A percentile compares a stretch with the other conserved stretches of the same genome.
phyloP scores from a whole-genome alignment of 2,888 invertebrate species.

The Liopterus haemorrhoidalis region DNA sequence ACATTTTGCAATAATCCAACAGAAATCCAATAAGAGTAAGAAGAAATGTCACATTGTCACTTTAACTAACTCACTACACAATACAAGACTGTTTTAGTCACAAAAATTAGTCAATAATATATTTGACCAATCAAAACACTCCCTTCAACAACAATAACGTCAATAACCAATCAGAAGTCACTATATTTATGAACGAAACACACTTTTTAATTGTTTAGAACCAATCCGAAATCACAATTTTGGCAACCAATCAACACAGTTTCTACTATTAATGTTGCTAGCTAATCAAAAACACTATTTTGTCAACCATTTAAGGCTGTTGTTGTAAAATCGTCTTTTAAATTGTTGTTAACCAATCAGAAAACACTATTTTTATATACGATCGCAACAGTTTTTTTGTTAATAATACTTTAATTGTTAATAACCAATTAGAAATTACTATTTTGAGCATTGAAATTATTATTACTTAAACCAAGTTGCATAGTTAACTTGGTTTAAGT shows the following conservation, averaged over 20 bases:
- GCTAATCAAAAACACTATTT: no score
- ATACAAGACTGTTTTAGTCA: no score
- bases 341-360: background rate
- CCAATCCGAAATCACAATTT: no score
- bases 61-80: no score
- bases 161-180: background rate
- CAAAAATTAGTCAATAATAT: background rate
- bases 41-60: no score
- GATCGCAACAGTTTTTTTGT: background rate
- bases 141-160: background rate
- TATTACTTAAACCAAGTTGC: background rate
- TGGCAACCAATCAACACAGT: no score
- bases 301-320: no score
- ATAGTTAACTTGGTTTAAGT: background rate
- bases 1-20: constrained; percentile 48
- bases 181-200: no score
- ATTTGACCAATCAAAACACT: background rate
- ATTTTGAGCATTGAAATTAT: background rate
- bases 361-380: background rate
- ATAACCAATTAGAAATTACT: background rate
- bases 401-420: constrained; percentile 2
- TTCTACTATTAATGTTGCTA: no score
- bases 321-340: no score
- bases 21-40: no score
- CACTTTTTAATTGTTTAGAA: no score